phyloP scores from a whole-genome alignment of 2,797 vertebrate species.

The Scomberomorus guttatus region DNA sequence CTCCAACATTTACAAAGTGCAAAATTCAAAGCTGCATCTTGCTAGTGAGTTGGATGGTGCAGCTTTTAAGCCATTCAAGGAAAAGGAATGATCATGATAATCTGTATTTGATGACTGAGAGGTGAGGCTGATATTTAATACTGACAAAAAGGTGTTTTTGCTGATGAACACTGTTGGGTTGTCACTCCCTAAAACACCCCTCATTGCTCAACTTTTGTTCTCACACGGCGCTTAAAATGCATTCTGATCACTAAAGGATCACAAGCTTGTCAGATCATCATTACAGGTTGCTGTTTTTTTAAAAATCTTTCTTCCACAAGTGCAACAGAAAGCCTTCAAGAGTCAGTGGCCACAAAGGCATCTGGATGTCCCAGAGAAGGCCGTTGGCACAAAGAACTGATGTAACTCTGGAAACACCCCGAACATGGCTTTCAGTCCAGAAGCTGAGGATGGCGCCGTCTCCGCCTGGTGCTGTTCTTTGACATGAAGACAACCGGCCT shows the following conservation, averaged over 20 bases:
- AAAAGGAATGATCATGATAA: slow-evolving; percentile 29
- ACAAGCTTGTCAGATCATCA: neutral
- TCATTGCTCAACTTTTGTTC: slow-evolving; percentile 29
- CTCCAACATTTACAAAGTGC: slow-evolving; percentile 65
- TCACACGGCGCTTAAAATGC: slow-evolving; percentile 14
- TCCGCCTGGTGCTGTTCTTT: slow-evolving; percentile 14
- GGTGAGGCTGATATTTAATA: slow-evolving; percentile 38
- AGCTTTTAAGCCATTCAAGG: slow-evolving; percentile 7
- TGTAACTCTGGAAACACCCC: slow-evolving; percentile 40
- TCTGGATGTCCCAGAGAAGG: slow-evolving; percentile 62
- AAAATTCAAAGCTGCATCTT: slow-evolving; percentile 44
- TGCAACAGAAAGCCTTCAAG: slow-evolving; percentile 64
- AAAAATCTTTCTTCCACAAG: slow-evolving; percentile 7
- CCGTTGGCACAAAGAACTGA: slow-evolving; percentile 63
- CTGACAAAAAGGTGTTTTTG: slow-evolving; percentile 40
- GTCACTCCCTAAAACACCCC: neutral
- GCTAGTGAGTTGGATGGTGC: slow-evolving; percentile 7
- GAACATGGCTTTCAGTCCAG: slow-evolving; percentile 67
- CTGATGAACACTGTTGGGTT: slow-evolving; percentile 37
- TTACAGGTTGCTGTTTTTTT: slow-evolving; percentile 28
- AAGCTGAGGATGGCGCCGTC: slow-evolving; percentile 31
- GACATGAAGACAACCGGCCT: neutral
- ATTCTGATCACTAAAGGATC: slow-evolving; percentile 16
- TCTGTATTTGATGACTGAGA: slow-evolving; percentile 5
- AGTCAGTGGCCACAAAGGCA: slow-evolving; percentile 64